A percentile compares a stretch with the other conserved stretches of the same genome.
phyloP scores from a whole-genome alignment of 2,113 vertebrate genomes.

The Heteronetta atricapilla region DNA sequence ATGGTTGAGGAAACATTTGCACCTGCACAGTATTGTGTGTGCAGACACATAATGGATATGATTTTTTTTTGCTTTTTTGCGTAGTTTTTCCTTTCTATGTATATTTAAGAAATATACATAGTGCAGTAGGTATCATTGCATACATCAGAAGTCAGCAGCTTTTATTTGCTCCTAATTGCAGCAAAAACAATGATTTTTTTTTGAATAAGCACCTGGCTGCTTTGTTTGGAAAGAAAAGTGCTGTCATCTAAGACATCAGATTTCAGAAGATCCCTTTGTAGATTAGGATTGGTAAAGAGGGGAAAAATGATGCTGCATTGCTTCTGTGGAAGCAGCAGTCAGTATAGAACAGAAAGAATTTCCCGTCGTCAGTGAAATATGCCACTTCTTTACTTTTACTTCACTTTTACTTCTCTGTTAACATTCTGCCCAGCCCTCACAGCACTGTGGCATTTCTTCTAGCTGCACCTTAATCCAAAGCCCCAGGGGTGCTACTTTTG shows the following conservation, averaged over 20 bases:
- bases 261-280: neutral
- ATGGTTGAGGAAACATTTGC: conserved; percentile 42
- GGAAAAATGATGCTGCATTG: neutral
- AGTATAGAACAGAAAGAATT: neutral
- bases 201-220: conserved; percentile 6
- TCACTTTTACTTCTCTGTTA: neutral
- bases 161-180: conserved; percentile 56
- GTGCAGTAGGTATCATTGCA: conserved; percentile 61
- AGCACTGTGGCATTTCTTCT: neutral
- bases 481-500: neutral
- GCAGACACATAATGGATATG: neutral
- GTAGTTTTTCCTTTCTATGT: conserved; percentile 63
- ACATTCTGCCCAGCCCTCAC: neutral
- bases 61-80: conserved; percentile 42
- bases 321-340: neutral
- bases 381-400: neutral
- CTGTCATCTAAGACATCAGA: neutral
- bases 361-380: neutral
- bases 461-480: neutral
- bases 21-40: conserved; percentile 27
- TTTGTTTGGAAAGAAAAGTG: neutral
- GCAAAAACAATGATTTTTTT: neutral
- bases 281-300: neutral
- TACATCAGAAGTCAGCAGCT: conserved; percentile 62
- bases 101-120: conserved; percentile 76